Conservation (phyloP, 2,113 vertebrate species). For the Sminthopsis crassicaudata region DNA sequence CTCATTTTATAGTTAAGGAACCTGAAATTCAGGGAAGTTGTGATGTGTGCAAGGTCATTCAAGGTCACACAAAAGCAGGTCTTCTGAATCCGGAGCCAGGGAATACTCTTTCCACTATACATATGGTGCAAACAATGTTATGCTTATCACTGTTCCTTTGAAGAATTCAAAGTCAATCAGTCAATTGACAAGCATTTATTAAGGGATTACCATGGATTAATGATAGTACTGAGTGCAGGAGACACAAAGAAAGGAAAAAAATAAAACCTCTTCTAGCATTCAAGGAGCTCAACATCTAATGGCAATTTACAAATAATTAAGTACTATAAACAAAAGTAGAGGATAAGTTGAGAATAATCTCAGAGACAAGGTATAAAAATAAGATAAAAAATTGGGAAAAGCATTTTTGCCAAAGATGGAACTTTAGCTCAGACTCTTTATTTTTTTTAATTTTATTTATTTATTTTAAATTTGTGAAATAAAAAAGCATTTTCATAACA, state of each 20-base stretch:
- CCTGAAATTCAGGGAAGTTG: too few relatives aligned
- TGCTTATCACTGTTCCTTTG: background rate
- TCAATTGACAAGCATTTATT: background rate
- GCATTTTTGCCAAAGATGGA: background rate
- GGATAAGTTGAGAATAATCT: background rate
- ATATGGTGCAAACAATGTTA: background rate
- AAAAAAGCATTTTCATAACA: background rate
- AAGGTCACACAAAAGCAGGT: too few relatives aligned
- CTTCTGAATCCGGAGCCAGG: too few relatives aligned
- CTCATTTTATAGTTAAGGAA: background rate
- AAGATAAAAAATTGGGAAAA: background rate
- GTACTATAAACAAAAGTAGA: background rate
- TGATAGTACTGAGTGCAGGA: background rate
- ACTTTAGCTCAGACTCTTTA: background rate
- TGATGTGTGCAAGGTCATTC: too few relatives aligned
- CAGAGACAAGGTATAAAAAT: background rate
- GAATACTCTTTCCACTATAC: too few relatives aligned
- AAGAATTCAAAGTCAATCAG: background rate
- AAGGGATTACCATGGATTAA: background rate
- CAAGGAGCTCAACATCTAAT: background rate
- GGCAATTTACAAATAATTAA: background rate
- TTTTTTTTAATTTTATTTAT: background rate
- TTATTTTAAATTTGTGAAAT: background rate
- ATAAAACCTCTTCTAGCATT: background rate
- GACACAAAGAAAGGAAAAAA: background rate